These are phyloP conservation scores for Pollenia labialis DNA, from an alignment of 2,888 invertebrate genomes.

Conservation along the genomic window DNA sequence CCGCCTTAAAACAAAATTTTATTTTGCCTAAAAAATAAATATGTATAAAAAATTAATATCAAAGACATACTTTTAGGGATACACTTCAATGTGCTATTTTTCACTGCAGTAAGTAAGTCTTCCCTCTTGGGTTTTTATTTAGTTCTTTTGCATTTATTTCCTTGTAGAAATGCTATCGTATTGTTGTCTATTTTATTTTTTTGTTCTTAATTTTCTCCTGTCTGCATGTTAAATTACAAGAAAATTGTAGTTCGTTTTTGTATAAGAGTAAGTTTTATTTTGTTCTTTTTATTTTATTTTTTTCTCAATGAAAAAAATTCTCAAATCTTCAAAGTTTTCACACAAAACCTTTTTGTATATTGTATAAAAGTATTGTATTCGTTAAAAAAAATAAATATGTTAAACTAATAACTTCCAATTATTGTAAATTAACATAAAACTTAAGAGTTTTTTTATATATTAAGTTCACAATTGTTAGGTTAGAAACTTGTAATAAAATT, in stretches of 20 bases:
- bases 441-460: no score
- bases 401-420: no score
- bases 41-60: not conserved
- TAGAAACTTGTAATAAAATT: no score
- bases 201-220: constrained; percentile 7
- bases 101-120: constrained; percentile 12
- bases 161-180: constrained; percentile 5
- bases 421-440: no score
- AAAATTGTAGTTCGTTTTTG: constrained; percentile 47
- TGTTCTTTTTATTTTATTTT: not conserved
- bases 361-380: no score
- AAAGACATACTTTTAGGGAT: not conserved
- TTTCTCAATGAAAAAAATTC: not conserved
- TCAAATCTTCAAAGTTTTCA: not conserved
- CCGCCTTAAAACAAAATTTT: not conserved
- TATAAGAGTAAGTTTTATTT: not conserved
- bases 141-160: constrained; percentile 24
- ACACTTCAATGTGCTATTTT: not conserved
- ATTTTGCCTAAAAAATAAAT: constrained; percentile 20
- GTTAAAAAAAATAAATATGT: no score
- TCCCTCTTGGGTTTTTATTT: not conserved
- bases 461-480: no score
- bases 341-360: no score
- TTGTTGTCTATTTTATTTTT: constrained; percentile 16
- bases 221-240: constrained; percentile 64